phyloP scores from a whole-genome alignment of 2,888 invertebrate genomes.

The Gymnocheta viridis region DNA sequence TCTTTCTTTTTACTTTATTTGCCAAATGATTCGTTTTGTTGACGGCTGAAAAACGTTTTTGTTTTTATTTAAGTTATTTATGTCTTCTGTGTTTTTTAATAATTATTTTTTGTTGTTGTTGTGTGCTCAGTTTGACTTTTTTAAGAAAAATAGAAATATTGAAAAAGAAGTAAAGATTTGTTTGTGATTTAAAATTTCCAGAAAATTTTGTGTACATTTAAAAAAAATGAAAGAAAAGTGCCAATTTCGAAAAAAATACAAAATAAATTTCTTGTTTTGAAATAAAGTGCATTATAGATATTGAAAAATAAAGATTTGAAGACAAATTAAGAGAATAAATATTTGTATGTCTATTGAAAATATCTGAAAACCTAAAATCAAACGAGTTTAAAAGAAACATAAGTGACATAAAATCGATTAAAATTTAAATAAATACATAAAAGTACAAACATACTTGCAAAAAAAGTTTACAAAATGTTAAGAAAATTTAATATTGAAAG shows the following conservation, averaged over 20 bases:
- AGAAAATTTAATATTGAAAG: too few species aligned
- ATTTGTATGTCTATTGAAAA: not conserved
- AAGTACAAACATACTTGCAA: too few species aligned
- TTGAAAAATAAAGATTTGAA: not conserved
- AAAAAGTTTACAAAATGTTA: too few species aligned
- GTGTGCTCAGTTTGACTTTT: slow-evolving; percentile 41
- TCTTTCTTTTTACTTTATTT: slow-evolving; percentile 12
- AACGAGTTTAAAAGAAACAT: too few species aligned
- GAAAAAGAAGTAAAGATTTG: slow-evolving; percentile 46
- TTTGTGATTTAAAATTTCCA: slow-evolving; percentile 63
- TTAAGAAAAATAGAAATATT: slow-evolving; percentile 35
- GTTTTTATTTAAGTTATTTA: not conserved
- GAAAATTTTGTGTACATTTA: slow-evolving; percentile 30
- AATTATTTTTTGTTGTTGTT: not conserved
- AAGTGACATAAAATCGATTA: not conserved
- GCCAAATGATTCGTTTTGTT: slow-evolving; percentile 32
- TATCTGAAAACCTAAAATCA: too few species aligned
- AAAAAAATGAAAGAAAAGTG: slow-evolving; percentile 21
- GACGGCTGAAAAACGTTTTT: slow-evolving; percentile 19
- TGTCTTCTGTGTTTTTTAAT: slow-evolving; percentile 17
- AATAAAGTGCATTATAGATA: slow-evolving; percentile 5
- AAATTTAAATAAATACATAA: not conserved
- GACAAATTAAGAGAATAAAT: not conserved
- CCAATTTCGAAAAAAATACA: not conserved
- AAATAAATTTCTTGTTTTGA: not conserved